These are phyloP conservation scores for Oscheius sp. DNA, from an alignment of 2,888 invertebrate genomes.

Conservation along the genomic window DNA sequence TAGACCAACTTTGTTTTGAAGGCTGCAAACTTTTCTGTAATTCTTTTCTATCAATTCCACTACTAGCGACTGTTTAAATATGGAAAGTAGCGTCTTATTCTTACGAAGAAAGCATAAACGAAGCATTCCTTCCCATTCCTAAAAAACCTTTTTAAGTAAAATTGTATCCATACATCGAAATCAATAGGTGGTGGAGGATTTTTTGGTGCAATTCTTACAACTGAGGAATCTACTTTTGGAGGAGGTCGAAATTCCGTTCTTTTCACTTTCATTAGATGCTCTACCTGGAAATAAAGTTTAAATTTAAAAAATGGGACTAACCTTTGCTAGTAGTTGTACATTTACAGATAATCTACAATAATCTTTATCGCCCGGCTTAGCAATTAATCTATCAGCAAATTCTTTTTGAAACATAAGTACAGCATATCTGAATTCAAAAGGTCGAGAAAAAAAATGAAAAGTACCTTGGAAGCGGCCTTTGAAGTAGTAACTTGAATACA, in stretches of 20 bases:
- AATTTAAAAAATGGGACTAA: slow-evolving; percentile 74
- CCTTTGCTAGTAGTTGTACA: slow-evolving; percentile 91
- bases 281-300: slow-evolving; percentile 73
- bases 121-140: slow-evolving; percentile 98
- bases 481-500: slow-evolving; percentile 91
- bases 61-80: slow-evolving; percentile 82
- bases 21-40: slow-evolving; percentile 87
- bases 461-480: slow-evolving; percentile 76
- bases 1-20: slow-evolving; percentile 82
- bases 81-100: slow-evolving; percentile 92
- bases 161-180: slow-evolving; percentile 43
- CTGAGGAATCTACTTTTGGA: slow-evolving; percentile 96
- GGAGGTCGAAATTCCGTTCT: slow-evolving; percentile 98
- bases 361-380: slow-evolving; percentile 95
- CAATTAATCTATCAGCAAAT: slow-evolving; percentile 95
- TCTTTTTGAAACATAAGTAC: slow-evolving; percentile 98
- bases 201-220: slow-evolving; percentile 94
- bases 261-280: slow-evolving; percentile 83
- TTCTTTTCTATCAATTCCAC: slow-evolving; percentile 88
- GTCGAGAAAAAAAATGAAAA: neutral
- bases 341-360: slow-evolving; percentile 96
- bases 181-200: slow-evolving; percentile 86
- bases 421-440: slow-evolving; percentile 82
- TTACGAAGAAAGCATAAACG: slow-evolving; percentile 93
- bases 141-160: slow-evolving; percentile 68